These are phyloP conservation scores for Molossus alvarezi DNA, from an alignment of 2,797 vertebrate genomes.

Conservation along the genomic window DNA sequence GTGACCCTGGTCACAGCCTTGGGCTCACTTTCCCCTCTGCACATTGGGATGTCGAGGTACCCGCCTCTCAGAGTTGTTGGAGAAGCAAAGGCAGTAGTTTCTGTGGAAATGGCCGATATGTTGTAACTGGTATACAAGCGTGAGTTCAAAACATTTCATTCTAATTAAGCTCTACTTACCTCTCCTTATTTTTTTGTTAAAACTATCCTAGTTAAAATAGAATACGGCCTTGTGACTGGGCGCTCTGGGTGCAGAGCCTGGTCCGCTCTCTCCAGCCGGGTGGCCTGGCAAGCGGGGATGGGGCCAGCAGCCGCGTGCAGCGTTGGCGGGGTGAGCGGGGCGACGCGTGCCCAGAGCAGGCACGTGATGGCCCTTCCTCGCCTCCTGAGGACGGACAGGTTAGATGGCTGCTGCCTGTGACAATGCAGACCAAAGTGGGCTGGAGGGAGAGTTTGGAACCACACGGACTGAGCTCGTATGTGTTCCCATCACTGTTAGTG, in stretches of 20 bases:
- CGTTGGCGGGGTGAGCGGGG: rapidly evolving
- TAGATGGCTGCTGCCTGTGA: background rate
- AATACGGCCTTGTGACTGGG: background rate
- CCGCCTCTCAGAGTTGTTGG: background rate
- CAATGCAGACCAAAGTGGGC: background rate
- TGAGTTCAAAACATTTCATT: background rate
- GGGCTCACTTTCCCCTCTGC: background rate
- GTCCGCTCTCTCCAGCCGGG: background rate
- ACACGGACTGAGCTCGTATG: rapidly evolving
- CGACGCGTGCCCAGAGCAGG: too few species aligned
- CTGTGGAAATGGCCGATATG: background rate
- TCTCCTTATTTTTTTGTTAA: background rate
- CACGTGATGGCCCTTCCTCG: rapidly evolving
- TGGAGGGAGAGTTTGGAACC: too few species aligned
- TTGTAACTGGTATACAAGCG: background rate
- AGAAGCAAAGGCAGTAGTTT: background rate
- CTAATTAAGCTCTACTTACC: background rate
- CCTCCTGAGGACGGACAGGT: background rate
- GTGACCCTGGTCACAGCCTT: background rate
- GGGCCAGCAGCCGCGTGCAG: background rate
- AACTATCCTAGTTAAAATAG: background rate
- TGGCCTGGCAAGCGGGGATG: background rate
- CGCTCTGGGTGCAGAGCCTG: background rate
- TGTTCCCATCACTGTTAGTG: background rate
- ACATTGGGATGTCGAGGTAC: background rate